These are phyloP conservation scores for Smutsia temminckii DNA, from an alignment of 2,797 vertebrate genomes.

Conservation along the genomic window DNA sequence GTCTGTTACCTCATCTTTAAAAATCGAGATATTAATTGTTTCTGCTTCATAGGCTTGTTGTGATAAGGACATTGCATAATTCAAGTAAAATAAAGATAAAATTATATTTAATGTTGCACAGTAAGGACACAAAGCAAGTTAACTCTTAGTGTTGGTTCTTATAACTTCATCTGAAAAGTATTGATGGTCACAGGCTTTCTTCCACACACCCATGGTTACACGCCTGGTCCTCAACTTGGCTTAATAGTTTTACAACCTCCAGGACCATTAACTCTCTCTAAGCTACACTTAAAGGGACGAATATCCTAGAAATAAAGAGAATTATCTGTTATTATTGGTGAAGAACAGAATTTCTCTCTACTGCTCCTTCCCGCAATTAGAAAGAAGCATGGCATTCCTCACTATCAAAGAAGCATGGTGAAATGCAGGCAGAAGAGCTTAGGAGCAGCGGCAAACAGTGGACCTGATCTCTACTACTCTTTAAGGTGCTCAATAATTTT, in stretches of 20 bases:
- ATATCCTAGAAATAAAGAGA: not conserved
- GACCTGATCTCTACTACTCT: not conserved
- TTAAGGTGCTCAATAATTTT: not conserved
- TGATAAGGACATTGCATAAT: not conserved
- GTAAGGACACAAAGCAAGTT: not conserved
- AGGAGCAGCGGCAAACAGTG: not conserved
- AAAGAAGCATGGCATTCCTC: not conserved
- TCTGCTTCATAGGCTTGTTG: not conserved
- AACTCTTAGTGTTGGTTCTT: not conserved
- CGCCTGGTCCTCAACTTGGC: not conserved
- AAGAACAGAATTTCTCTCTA: not conserved
- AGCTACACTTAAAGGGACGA: not conserved
- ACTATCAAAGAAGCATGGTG: not conserved
- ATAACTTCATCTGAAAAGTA: not conserved
- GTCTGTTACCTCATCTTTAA: conserved; percentile 1
- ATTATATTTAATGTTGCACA: not conserved
- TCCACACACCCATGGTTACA: not conserved
- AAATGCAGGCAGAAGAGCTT: not conserved
- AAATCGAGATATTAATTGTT: not conserved
- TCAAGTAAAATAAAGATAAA: not conserved
- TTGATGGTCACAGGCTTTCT: not conserved
- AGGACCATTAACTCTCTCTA: not conserved
- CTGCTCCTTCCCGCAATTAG: not conserved
- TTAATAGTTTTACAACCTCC: not conserved
- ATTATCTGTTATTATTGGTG: not conserved